Evolutionary conservation across 2,113 vertebrate species (phyloP).

Genomic region (Albula glossodonta): DNA sequence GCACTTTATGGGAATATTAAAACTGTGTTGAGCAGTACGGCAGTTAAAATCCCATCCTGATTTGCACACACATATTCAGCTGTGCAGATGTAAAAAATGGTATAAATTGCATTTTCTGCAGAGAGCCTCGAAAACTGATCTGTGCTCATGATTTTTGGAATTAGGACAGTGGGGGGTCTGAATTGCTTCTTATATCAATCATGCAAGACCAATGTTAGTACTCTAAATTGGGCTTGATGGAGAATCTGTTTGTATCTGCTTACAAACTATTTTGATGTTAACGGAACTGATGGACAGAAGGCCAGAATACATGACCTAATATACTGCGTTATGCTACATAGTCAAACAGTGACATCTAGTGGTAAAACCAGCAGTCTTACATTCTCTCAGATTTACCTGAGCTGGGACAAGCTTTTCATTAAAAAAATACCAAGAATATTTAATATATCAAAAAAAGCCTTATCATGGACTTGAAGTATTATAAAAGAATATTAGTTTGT

Average conservation of each 20-base stretch:
- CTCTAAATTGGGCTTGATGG: not conserved
- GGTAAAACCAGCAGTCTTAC: not conserved
- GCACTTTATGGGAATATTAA: not conserved
- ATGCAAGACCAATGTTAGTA: not conserved
- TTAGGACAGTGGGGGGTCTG: not conserved
- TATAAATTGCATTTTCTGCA: not conserved
- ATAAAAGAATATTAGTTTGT: too few species aligned
- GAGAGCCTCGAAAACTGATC: not conserved
- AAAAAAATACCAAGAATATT: too few species aligned
- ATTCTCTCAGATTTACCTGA: not conserved
- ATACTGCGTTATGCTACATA: not conserved
- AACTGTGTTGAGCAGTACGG: not conserved
- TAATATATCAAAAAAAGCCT: too few species aligned
- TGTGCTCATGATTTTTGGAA: not conserved
- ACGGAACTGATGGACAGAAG: not conserved
- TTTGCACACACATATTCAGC: not conserved
- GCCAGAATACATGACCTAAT: not conserved
- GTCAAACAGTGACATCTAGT: not conserved
- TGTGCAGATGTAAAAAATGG: not conserved
- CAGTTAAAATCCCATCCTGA: not conserved
- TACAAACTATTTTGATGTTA: too few species aligned
- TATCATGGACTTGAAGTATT: too few species aligned
- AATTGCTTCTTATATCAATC: not conserved
- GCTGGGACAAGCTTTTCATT: too few species aligned
- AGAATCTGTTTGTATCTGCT: not conserved